Evolutionary conservation across 2,888 invertebrate species (phyloP).

Genomic region (Drosophila macrospina): DNA sequence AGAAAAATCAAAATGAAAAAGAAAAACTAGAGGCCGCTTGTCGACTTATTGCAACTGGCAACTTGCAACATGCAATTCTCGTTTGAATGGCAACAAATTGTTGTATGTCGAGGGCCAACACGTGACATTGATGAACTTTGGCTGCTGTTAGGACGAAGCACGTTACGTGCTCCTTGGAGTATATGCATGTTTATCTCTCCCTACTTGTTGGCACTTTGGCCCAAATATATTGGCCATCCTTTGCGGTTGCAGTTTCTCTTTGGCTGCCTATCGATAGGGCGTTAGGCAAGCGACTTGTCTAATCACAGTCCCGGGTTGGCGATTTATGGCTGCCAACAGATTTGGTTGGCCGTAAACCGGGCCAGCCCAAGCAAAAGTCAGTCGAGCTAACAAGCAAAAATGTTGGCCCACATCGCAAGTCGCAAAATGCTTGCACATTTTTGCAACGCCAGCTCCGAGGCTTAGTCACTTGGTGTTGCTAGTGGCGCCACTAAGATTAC

Average conservation of each 20-base stretch:
- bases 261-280: constrained; percentile 57
- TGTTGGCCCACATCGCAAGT: constrained; percentile 52
- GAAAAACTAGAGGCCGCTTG: constrained; percentile 32
- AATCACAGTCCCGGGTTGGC: constrained; percentile 61
- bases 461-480: constrained; percentile 51
- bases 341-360: constrained; percentile 49
- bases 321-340: constrained; percentile 71
- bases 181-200: constrained; percentile 13
- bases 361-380: constrained; percentile 56
- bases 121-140: constrained; percentile 79
- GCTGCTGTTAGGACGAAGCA: constrained; percentile 18
- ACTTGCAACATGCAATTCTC: constrained; percentile 46
- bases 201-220: constrained; percentile 2
- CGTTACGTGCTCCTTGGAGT: constrained; percentile 36
- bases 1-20: constrained; percentile 10
- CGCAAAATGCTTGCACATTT: constrained; percentile 47
- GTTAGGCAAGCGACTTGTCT: constrained; percentile 63
- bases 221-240: constrained; percentile 45
- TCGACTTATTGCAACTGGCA: constrained; percentile 62
- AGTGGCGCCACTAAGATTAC: constrained; percentile 71
- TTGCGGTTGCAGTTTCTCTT: constrained; percentile 37
- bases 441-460: constrained; percentile 44
- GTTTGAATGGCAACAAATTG: constrained; percentile 71
- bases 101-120: constrained; percentile 54
- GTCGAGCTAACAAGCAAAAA: constrained; percentile 71